These are phyloP conservation scores for Morbakka virulenta DNA, from an alignment of 30 jellyfish, hydroid and myxozoan species.

Conservation along the genomic window DNA sequence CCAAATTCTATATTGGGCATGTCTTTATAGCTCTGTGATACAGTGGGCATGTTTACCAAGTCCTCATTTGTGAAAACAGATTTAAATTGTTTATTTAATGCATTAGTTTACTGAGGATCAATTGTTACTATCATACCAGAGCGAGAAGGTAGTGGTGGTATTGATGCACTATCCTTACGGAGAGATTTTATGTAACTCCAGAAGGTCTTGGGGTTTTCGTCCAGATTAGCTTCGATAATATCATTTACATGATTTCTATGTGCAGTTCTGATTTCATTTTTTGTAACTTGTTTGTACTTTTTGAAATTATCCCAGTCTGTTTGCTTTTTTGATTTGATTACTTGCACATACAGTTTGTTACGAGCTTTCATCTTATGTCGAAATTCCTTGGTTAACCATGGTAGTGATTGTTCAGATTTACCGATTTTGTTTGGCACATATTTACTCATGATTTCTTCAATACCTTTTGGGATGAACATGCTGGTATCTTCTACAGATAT, in stretches of 20 bases:
- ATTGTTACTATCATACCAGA: slow-evolving; percentile 1
- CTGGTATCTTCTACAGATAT: neutral
- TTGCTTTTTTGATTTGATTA: neutral
- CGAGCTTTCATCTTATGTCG: neutral
- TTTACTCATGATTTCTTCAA: neutral
- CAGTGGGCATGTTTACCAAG: no score
- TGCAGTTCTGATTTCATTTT: neutral
- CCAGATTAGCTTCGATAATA: neutral
- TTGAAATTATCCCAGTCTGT: neutral
- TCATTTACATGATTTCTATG: neutral
- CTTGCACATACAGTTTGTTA: neutral
- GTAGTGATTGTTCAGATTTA: neutral
- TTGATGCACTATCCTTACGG: no score
- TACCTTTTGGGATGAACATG: neutral
- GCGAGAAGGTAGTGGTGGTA: slow-evolving; percentile 1
- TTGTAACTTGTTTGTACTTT: neutral
- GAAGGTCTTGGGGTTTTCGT: neutral
- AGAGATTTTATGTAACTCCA: neutral
- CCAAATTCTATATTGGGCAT: no score
- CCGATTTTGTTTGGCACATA: neutral
- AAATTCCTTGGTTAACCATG: neutral
- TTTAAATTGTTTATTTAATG: slow-evolving; percentile 3
- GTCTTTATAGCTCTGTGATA: no score
- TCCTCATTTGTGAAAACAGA: no score
- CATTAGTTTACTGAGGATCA: slow-evolving; percentile 3